Evolutionary conservation across 1,140 invertebrate species (phyloP).

Genomic region (Apis cerana): DNA sequence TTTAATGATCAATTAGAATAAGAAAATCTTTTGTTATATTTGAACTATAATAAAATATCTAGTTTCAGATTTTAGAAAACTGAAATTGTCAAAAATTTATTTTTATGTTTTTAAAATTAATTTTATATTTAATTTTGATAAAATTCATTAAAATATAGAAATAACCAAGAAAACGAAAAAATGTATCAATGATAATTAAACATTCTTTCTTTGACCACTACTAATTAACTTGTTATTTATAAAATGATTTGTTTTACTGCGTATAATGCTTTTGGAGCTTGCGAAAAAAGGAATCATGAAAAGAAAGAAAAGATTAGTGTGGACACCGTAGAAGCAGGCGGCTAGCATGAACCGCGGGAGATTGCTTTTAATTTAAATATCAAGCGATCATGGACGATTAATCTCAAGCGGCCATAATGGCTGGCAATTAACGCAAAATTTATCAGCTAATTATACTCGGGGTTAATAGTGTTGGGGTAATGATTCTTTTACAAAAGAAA

Average conservation of each 20-base stretch:
- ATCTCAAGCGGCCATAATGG: conserved; percentile 55
- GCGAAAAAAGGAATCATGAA: too few species aligned
- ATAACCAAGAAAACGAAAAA: neutral
- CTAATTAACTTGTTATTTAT: neutral
- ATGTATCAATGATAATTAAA: neutral
- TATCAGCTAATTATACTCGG: conserved; percentile 70
- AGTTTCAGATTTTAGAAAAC: too few species aligned
- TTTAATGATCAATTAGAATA: too few species aligned
- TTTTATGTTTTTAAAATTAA: too few species aligned
- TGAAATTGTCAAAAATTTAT: too few species aligned
- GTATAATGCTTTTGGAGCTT: neutral
- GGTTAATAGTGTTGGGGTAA: conserved; percentile 65
- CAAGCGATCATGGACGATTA: conserved; percentile 49
- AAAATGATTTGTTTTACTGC: neutral
- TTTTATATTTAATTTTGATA: neutral
- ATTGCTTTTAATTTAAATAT: conserved; percentile 65
- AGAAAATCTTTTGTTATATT: too few species aligned
- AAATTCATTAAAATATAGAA: neutral
- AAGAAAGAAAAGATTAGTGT: neutral
- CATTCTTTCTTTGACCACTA: neutral
- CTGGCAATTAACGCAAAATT: conserved; percentile 68
- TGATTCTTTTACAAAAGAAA: conserved; percentile 45
- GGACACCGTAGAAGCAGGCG: neutral
- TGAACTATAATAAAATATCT: too few species aligned
- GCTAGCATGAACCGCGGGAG: conserved; percentile 29